Evolutionary conservation across 2,797 vertebrate species (phyloP).

Genomic region (Paedocypris micromegethes): DNA sequence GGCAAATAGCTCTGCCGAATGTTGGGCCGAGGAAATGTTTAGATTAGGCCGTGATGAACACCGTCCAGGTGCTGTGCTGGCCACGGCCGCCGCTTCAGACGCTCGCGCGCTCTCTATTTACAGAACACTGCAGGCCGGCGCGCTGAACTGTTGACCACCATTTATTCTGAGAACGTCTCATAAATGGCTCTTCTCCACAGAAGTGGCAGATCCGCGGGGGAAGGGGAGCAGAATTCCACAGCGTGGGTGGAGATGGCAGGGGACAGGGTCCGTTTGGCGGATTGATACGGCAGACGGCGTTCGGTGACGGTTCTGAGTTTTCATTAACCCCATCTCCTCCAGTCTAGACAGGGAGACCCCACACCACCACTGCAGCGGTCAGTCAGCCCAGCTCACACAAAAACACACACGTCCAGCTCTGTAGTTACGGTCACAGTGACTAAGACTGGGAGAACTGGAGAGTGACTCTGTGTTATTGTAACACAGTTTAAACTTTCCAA

Average conservation of each 20-base stretch:
- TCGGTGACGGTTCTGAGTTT: constrained; percentile 62
- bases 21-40: constrained; percentile 78
- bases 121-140: constrained; percentile 63
- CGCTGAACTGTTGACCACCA: constrained; percentile 76
- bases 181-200: constrained; percentile 60
- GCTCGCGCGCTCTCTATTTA: constrained; percentile 71
- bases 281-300: constrained; percentile 56
- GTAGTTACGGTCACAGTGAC: no score
- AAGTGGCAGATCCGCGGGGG: constrained; percentile 11
- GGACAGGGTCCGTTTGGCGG: constrained; percentile 36
- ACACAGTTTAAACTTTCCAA: no score
- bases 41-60: constrained; percentile 87
- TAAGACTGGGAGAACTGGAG: no score
- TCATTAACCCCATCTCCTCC: constrained; percentile 72
- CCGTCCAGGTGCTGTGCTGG: constrained; percentile 86
- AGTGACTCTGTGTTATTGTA: no score
- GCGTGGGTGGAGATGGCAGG: constrained; percentile 51
- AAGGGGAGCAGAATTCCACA: constrained; percentile 56
- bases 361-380: constrained; percentile 52
- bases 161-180: constrained; percentile 71
- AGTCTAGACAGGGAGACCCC: constrained; percentile 74
- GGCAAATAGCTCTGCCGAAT: constrained; percentile 61
- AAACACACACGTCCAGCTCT: no score
- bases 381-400: constrained; percentile 34
- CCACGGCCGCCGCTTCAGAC: constrained; percentile 69